Base-by-base conservation (phyloP, 2,113 vertebrate species). In the Callospermophilus lateralis region DNA sequence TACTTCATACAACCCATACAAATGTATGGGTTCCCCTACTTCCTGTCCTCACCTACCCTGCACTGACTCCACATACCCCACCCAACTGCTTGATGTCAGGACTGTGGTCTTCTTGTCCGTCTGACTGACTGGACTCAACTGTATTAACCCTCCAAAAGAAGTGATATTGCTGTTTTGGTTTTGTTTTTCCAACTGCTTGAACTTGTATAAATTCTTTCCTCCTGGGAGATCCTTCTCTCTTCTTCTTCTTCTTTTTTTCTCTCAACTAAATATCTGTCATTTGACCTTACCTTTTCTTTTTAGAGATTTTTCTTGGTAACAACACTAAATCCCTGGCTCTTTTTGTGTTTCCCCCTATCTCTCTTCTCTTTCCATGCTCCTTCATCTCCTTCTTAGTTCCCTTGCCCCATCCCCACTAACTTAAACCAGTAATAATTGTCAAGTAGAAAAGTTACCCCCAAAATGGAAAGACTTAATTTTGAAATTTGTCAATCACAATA, bases 1-100 rank as follows among this genome's bases (percentile, higher is more conserved):
- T 88, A 84, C 32, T 73, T 88, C 30, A 67, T 42, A 81, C 9
- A 77, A 90, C n/a, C n/a, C n/a, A n/a, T n/a, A n/a, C n/a, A 95
- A 22, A 37, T 19, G 0, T 58, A 61, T 2, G 68, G 63, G n/a
- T 65, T 6, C 19, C 45, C 26, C 19, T 89, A 12, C 6, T 77
- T 89, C 42, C 2, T 95, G 30, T 67, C 53, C 80, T 93, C 42
- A 39, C 34, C 9, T 51, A 2, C 3, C 24, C 6, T 61, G 0
- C 10, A 39, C n/a, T 72, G 70, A 28, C 4, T 90, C 13, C 45
- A 26, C 12, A 16, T 16, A 16, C 39, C 2, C 6, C 85, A 17
- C 4, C 4, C 30, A 45, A 13, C 10, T 70, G 32, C 17, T 28
- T 55, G 24, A 39, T 37, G 6, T 30, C 30, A 81, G 2, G 3